phyloP scores from a whole-genome alignment of 1,140 invertebrate species.

The Argopecten irradians region DNA sequence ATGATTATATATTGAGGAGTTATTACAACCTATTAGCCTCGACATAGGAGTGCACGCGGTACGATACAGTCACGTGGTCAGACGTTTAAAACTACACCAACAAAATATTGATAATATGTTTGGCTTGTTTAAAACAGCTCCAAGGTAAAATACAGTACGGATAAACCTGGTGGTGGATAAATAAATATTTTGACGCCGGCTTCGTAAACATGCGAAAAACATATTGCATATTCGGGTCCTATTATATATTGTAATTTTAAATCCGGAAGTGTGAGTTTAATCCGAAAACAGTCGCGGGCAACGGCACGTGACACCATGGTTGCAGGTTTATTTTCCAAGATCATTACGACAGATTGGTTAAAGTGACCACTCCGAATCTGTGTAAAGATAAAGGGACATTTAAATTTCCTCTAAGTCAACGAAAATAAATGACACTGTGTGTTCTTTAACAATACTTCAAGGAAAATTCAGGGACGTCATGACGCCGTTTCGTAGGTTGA shows the following conservation, averaged over 20 bases:
- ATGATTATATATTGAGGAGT: neutral
- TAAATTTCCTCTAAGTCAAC: neutral
- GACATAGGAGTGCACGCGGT: neutral
- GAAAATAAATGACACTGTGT: neutral
- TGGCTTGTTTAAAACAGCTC: neutral
- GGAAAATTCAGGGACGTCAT: neutral
- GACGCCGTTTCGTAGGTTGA: neutral
- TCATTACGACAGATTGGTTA: neutral
- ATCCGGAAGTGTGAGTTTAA: neutral
- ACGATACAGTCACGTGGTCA: neutral
- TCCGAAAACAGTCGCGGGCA: neutral
- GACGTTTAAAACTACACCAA: neutral
- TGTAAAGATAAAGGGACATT: neutral
- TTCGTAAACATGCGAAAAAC: neutral
- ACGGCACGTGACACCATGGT: neutral
- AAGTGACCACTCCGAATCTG: neutral
- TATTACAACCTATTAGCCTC: neutral
- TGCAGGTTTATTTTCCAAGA: neutral
- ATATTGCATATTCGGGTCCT: neutral
- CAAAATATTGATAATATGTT: neutral
- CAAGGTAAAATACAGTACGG: neutral
- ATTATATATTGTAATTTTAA: neutral
- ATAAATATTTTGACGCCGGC: constrained; percentile 13
- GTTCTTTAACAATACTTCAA: constrained; percentile 6
- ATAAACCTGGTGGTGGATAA: neutral